Percentiles rank a stretch among this genome's conserved stretches.
phyloP scores from a whole-genome alignment of 2,113 vertebrate genomes.

The Epinephelus cyanopodus region DNA sequence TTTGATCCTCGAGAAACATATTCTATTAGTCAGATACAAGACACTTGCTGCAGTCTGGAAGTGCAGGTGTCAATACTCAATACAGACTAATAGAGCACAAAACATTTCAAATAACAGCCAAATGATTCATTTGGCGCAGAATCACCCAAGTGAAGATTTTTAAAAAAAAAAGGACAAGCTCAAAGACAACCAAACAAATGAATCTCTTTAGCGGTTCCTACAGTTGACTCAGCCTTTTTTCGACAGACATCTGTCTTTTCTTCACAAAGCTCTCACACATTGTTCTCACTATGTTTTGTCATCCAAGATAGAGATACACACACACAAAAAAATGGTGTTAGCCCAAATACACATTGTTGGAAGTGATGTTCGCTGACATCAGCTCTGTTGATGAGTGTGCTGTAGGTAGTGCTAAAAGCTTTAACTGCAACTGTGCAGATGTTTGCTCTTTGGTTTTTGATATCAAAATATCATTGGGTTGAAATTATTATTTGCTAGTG shows the following conservation, averaged over 20 bases:
- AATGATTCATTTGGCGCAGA: background rate
- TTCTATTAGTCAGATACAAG: background rate
- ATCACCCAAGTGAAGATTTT: background rate
- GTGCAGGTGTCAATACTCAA: background rate
- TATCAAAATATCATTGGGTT: background rate
- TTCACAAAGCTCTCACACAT: constrained; percentile 47
- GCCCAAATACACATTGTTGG: constrained; percentile 18
- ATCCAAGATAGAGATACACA: constrained; percentile 32
- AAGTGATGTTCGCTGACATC: constrained; percentile 28
- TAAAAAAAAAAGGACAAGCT: background rate
- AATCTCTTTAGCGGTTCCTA: constrained; percentile 1
- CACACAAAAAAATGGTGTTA: constrained; percentile 31
- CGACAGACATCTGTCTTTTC: constrained; percentile 40
- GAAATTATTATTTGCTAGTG: background rate
- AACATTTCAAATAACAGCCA: constrained; percentile 1
- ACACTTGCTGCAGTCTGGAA: background rate
- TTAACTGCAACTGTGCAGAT: background rate
- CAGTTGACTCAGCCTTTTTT: constrained; percentile 28
- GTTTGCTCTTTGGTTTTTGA: background rate
- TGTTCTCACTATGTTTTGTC: constrained; percentile 53
- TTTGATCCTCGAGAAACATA: background rate
- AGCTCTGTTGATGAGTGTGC: background rate
- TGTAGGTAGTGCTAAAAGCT: background rate
- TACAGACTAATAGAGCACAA: background rate
- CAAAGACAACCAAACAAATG: background rate